Evolutionary conservation across 2,888 invertebrate species (phyloP), one percentile per base, ranked within the genome.

Genomic region (Netelia fuscicornis): DNA sequence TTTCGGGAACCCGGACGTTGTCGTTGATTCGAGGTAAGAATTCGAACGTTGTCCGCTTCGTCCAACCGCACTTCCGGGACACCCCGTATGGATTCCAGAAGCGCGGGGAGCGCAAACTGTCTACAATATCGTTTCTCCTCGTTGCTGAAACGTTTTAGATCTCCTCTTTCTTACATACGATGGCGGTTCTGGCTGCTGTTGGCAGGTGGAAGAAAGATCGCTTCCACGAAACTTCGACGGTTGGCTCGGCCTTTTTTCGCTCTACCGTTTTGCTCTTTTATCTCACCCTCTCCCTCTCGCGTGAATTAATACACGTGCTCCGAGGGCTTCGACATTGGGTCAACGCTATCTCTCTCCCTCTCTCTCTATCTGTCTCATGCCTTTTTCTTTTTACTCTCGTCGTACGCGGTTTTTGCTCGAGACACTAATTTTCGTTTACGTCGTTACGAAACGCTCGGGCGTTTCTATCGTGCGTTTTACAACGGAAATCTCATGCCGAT

Each of bases 171-270:
- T 84, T 82, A 77, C 62, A 77, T 62, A 85, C 86, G 84, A 17
- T 84, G 86, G 88, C 74, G 85, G 68, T 62, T 72, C 58, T 48
- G n/a, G 70, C 67, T 71, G 23, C 56, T 37, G 81, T 81, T 86
- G 90, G 89, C 90, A 90, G 90, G 90, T 90, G 90, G 86, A 90
- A 89, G 89, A 89, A 89, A 89, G 90, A 90, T 89, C 88, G 91
- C 89, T 91, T 91, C 90, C 89, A 90, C 90, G 91, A 91, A 91
- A 90, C 89, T 89, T 30, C 87, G 89, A 74, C 79, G 88, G 87
- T 70, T 70, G 13, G n/a, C 20, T 48, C 52, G 13, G n/a, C 72
- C 56, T 72, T 60, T 17, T 52, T 64, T n/a, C 20, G 13, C 30
- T 42, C 25, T 30, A 13, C n/a, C 17, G 17, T 64, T 52, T 30